Conservation (phyloP, 2,888 invertebrate genomes). For the Drosophila mayaguana region DNA sequence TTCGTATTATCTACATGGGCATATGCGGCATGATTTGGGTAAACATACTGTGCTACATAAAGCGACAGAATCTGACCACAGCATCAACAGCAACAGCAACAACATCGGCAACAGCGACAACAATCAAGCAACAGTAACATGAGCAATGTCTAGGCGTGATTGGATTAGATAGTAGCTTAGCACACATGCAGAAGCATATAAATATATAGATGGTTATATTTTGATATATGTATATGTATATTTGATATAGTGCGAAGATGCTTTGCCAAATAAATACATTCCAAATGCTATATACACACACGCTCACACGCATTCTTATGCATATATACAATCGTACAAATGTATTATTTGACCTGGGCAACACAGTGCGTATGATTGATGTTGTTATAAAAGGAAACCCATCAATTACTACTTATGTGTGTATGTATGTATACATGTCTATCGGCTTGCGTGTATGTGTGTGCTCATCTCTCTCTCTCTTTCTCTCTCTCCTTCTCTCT, state of each 20-base stretch:
- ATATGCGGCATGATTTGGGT: slow-evolving; percentile 93
- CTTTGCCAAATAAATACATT: slow-evolving; percentile 65
- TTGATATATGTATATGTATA: slow-evolving; percentile 25
- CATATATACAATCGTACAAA: slow-evolving; percentile 15
- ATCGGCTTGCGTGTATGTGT: slow-evolving; percentile 14
- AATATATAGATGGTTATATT: background rate
- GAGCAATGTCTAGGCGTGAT: slow-evolving; percentile 38
- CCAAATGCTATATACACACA: slow-evolving; percentile 24
- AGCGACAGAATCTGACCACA: slow-evolving; percentile 86
- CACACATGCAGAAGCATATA: slow-evolving; percentile 23
- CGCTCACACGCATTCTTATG: background rate
- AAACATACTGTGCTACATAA: slow-evolving; percentile 93
- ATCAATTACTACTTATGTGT: slow-evolving; percentile 72
- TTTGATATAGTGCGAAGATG: slow-evolving; percentile 53
- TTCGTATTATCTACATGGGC: slow-evolving; percentile 92
- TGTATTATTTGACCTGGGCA: slow-evolving; percentile 66
- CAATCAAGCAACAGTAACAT: slow-evolving; percentile 16
- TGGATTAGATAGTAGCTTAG: slow-evolving; percentile 49
- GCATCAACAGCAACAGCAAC: background rate
- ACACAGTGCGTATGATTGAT: slow-evolving; percentile 76
- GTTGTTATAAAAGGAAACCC: slow-evolving; percentile 77
- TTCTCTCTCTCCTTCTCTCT: too few species aligned
- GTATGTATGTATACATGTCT: slow-evolving; percentile 28
- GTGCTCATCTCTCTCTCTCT: too few species aligned
- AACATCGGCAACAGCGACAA: slow-evolving; percentile 1